A percentile compares a stretch with the other conserved stretches of the same genome.
These are phyloP conservation scores for Lampropteryx suffumata DNA, from an alignment of 2,888 invertebrate species.

Conservation along the genomic window DNA sequence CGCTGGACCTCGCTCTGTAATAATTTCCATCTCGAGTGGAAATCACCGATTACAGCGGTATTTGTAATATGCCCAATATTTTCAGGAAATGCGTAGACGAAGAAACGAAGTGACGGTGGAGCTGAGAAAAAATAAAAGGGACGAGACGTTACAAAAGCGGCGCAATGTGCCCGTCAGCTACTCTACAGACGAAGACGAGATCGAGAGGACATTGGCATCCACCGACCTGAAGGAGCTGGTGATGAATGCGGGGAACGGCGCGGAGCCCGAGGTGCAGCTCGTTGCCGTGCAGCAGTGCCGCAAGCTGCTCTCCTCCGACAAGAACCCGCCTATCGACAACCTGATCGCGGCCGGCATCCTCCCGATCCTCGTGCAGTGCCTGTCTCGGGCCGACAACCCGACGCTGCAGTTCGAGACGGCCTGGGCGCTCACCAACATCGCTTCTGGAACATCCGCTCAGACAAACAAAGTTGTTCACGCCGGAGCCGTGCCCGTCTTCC, in stretches of 20 bases:
- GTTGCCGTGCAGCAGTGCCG: constrained; percentile 97
- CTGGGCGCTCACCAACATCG: constrained; percentile 98
- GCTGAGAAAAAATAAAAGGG: constrained; percentile 98
- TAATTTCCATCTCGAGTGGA: not conserved
- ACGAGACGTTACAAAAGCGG: constrained; percentile 97
- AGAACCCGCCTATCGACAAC: constrained; percentile 99
- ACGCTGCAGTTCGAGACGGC: constrained; percentile 98
- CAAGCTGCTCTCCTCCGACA: constrained; percentile 97
- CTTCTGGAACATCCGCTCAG: constrained; percentile 96
- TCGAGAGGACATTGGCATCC: constrained; percentile 86
- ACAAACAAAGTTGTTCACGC: constrained; percentile 95
- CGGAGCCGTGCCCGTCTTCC: constrained; percentile 97
- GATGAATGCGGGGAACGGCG: constrained; percentile 90
- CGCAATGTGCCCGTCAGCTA: constrained; percentile 96
- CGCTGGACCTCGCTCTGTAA: not conserved
- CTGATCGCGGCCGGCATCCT: constrained; percentile 97
- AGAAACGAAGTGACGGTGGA: constrained; percentile 98
- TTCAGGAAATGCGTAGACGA: constrained; percentile 97
- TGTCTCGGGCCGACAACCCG: constrained; percentile 93
- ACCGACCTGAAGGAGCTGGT: constrained; percentile 93
- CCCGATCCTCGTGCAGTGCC: constrained; percentile 95
- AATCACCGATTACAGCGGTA: constrained; percentile 13
- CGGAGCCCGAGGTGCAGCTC: constrained; percentile 91
- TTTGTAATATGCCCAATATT: constrained; percentile 32
- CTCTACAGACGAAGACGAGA: constrained; percentile 91